These are phyloP conservation scores for Leptopilina myrica DNA, from an alignment of 2,888 invertebrate genomes.

Conservation along the genomic window DNA sequence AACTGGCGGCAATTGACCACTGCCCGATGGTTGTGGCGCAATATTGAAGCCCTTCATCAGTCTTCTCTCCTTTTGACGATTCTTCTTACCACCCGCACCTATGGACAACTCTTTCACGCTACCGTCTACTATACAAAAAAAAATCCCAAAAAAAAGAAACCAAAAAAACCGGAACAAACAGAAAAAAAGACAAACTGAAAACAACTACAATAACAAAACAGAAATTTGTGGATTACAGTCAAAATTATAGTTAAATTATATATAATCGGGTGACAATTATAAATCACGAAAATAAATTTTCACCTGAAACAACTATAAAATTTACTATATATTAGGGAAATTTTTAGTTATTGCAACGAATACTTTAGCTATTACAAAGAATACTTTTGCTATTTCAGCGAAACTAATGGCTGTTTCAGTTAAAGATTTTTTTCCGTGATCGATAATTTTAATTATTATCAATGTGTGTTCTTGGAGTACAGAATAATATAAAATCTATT, in stretches of 20 bases:
- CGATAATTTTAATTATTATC: too few relatives aligned
- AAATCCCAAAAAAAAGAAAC: slow-evolving; percentile 52
- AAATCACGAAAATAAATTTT: too few relatives aligned
- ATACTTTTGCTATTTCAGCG: too few relatives aligned
- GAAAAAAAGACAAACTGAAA: slow-evolving; percentile 55
- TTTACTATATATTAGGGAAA: too few relatives aligned
- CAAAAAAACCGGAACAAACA: slow-evolving; percentile 57
- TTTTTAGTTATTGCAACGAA: too few relatives aligned
- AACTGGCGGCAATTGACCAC: slow-evolving; percentile 83
- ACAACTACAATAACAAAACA: slow-evolving; percentile 53
- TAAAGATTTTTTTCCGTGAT: too few relatives aligned
- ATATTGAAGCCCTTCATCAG: slow-evolving; percentile 97
- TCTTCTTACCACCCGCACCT: slow-evolving; percentile 95
- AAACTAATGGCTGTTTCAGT: too few relatives aligned
- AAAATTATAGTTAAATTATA: slow-evolving; percentile 38
- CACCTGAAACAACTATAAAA: too few relatives aligned
- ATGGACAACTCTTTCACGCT: slow-evolving; percentile 72
- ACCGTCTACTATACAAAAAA: slow-evolving; percentile 63
- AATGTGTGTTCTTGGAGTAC: too few relatives aligned
- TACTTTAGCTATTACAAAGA: too few relatives aligned
- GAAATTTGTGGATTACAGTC: slow-evolving; percentile 14
- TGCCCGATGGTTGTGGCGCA: slow-evolving; percentile 81
- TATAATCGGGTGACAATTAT: too few relatives aligned
- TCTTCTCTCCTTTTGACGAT: slow-evolving; percentile 93
- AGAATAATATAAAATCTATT: too few relatives aligned